Evolutionary conservation across 2,888 invertebrate genomes (phyloP).

Genomic region (Dioctria rufipes): DNA sequence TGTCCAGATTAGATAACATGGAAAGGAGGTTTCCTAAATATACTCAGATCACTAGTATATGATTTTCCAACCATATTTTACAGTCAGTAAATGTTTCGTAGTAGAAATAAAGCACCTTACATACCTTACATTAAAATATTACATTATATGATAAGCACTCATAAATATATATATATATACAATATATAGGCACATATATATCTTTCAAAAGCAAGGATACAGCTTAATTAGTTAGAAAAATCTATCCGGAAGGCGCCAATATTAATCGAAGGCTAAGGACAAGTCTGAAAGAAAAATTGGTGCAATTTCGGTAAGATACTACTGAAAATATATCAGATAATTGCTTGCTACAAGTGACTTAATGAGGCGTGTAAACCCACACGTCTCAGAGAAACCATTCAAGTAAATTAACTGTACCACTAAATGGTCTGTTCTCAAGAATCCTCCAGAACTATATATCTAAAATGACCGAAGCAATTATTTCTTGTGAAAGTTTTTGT

Average conservation of each 20-base stretch:
- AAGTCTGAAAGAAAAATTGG: not conserved
- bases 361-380: constrained; percentile 36
- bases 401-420: constrained; percentile 20
- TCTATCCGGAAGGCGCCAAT: not conserved
- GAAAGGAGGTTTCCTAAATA: too few species aligned
- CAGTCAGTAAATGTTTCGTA: too few species aligned
- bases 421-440: constrained; percentile 14
- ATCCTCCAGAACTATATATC: constrained; percentile 13
- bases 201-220: too few species aligned
- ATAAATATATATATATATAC: too few species aligned
- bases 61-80: too few species aligned
- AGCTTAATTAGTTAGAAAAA: too few species aligned
- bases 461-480: constrained; percentile 25
- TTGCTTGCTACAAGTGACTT: constrained; percentile 28
- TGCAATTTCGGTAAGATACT: not conserved
- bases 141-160: too few species aligned
- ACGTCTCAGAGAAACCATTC: constrained; percentile 21
- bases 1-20: too few species aligned
- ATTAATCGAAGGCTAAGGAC: not conserved
- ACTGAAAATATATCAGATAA: constrained; percentile 14
- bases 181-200: too few species aligned
- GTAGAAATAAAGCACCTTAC: too few species aligned
- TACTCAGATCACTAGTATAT: too few species aligned
- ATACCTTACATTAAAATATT: too few species aligned
- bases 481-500: constrained; percentile 34